Conservation (phyloP, 2,113 vertebrate species). For the Passer montanus region DNA sequence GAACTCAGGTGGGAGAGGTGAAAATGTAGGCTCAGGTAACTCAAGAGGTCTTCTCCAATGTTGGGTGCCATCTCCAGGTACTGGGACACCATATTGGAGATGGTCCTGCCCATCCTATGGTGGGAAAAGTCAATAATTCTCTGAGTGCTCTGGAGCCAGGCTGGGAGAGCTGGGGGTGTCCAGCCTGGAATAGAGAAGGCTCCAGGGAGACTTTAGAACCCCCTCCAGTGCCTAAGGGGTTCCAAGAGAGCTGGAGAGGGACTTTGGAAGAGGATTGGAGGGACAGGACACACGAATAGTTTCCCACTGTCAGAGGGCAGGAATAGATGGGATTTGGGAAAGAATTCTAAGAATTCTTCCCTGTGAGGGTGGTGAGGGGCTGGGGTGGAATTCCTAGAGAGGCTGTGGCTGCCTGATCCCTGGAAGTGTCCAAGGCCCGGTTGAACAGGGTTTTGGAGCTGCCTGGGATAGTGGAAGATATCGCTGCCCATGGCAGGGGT, state of each 20-base stretch:
- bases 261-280: accelerated
- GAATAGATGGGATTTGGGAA: background rate
- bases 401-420: background rate
- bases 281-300: background rate
- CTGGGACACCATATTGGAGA: background rate
- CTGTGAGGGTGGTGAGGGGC: accelerated
- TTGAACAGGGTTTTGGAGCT: accelerated
- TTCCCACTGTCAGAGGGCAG: background rate
- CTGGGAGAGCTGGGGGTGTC: background rate
- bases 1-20: background rate
- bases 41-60: background rate
- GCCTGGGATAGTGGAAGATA: accelerated
- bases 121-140: background rate
- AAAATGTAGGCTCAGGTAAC: background rate
- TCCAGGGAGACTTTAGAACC: accelerated
- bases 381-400: background rate
- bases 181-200: background rate
- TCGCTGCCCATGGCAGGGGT: background rate
- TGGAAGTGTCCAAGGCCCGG: background rate
- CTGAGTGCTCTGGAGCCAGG: background rate
- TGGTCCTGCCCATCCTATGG: background rate
- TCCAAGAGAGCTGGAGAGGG: background rate
- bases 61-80: background rate
- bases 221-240: accelerated
- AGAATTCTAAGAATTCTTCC: background rate